Evolutionary conservation across 2,888 invertebrate genomes (phyloP).

Genomic region (Podotricha telesiphe): DNA sequence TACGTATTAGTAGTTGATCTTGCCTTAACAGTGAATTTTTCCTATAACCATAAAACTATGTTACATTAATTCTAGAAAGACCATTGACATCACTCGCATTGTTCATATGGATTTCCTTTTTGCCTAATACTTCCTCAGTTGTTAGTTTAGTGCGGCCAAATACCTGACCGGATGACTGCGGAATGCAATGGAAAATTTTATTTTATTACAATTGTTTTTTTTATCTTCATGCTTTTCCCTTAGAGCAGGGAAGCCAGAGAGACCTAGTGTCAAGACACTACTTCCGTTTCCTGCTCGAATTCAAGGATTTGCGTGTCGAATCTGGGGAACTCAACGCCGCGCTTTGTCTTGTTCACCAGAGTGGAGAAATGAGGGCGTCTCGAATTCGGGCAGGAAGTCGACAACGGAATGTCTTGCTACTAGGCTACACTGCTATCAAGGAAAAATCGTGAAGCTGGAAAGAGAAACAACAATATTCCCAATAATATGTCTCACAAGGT

Average conservation of each 20-base stretch:
- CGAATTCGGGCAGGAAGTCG: no score
- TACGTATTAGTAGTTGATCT: slow-evolving; percentile 11
- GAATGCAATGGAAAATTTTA: background rate
- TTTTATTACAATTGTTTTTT: background rate
- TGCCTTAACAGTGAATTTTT: slow-evolving; percentile 23
- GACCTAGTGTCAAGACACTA: no score
- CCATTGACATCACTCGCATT: slow-evolving; percentile 26
- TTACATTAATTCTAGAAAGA: slow-evolving; percentile 25
- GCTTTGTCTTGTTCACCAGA: no score
- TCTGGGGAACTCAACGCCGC: no score
- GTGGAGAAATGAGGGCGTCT: no score
- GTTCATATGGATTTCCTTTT: slow-evolving; percentile 25
- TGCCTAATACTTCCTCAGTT: slow-evolving; percentile 10
- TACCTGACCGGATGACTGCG: background rate
- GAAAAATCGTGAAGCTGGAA: no score
- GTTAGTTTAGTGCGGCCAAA: slow-evolving; percentile 16
- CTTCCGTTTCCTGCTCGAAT: no score
- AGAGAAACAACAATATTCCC: background rate
- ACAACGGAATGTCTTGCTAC: no score
- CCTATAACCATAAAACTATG: slow-evolving; percentile 19
- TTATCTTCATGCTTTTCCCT: no score
- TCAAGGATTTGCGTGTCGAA: no score
- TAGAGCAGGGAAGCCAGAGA: no score
- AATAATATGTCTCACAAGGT: background rate
- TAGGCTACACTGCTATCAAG: no score